Conservation (phyloP, 2,888 invertebrate genomes). For the Acrobasis suavella region DNA sequence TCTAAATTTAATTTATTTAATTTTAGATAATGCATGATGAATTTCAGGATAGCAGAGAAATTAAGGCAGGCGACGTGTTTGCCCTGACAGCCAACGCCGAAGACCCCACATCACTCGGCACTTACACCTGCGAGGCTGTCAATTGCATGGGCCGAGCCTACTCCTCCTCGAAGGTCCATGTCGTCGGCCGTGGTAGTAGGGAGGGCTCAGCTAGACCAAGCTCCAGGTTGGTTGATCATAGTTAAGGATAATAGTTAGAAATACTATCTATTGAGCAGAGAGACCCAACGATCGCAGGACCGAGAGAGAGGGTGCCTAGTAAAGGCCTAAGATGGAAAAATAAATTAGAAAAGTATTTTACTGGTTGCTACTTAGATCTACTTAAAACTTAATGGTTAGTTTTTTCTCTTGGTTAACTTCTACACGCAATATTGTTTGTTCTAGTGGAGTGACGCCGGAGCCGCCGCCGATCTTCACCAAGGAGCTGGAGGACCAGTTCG, state of each 20-base stretch:
- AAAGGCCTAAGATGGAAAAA: too few species aligned
- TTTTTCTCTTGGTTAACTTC: neutral
- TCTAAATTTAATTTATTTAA: neutral
- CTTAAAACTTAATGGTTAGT: too few species aligned
- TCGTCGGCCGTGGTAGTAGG: constrained; percentile 87
- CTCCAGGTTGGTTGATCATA: constrained; percentile 76
- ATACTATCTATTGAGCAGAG: too few species aligned
- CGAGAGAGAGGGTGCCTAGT: too few species aligned
- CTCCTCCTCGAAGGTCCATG: constrained; percentile 92
- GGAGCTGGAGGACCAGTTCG: constrained; percentile 87
- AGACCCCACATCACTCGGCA: constrained; percentile 93
- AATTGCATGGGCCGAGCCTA: constrained; percentile 94
- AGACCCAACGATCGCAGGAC: too few species aligned
- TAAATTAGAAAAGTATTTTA: too few species aligned
- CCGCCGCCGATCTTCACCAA: constrained; percentile 91
- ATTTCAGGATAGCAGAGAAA: constrained; percentile 91
- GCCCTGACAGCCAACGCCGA: constrained; percentile 92
- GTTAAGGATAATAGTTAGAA: too few species aligned
- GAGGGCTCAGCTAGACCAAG: constrained; percentile 87
- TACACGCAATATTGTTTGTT: constrained; percentile 21
- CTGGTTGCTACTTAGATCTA: too few species aligned
- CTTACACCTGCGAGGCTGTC: constrained; percentile 93
- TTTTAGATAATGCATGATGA: too few species aligned
- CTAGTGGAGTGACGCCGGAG: constrained; percentile 78
- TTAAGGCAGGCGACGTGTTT: constrained; percentile 94